phyloP scores from a whole-genome alignment of 2,113 vertebrate genomes.

The Rafetus swinhoei region DNA sequence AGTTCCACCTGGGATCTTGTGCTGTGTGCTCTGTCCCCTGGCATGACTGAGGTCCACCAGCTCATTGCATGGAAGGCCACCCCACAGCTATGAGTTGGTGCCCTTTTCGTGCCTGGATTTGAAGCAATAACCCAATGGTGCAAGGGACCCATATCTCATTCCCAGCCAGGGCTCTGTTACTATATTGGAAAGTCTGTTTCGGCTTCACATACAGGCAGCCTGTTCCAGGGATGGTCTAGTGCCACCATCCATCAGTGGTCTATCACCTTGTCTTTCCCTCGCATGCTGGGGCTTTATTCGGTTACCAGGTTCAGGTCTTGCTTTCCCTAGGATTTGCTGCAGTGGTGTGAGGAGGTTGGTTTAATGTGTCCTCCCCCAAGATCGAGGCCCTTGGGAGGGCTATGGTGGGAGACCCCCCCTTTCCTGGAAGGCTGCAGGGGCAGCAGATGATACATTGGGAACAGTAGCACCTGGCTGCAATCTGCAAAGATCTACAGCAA shows the following conservation, averaged over 20 bases:
- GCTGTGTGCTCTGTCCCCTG: too few species aligned
- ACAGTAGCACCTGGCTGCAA: not conserved
- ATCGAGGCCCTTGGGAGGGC: not conserved
- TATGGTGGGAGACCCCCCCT: not conserved
- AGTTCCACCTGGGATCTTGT: not conserved
- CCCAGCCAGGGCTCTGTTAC: not conserved
- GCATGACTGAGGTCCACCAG: not conserved
- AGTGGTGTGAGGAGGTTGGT: not conserved
- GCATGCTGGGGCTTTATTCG: not conserved
- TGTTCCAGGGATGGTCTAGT: not conserved
- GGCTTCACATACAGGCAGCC: not conserved
- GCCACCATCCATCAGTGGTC: not conserved
- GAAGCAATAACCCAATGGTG: not conserved
- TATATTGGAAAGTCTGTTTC: not conserved
- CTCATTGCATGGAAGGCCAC: not conserved
- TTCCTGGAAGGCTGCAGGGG: not conserved
- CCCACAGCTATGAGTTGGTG: not conserved
- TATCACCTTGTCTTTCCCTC: not conserved
- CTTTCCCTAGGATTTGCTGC: not conserved
- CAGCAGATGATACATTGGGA: not conserved
- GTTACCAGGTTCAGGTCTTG: not conserved
- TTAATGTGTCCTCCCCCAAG: not conserved
- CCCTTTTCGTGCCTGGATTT: not conserved
- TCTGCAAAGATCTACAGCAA: not conserved
- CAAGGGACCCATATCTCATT: not conserved